Evolutionary conservation across 2,888 invertebrate genomes (phyloP).

Genomic region (Diploptera punctata): DNA sequence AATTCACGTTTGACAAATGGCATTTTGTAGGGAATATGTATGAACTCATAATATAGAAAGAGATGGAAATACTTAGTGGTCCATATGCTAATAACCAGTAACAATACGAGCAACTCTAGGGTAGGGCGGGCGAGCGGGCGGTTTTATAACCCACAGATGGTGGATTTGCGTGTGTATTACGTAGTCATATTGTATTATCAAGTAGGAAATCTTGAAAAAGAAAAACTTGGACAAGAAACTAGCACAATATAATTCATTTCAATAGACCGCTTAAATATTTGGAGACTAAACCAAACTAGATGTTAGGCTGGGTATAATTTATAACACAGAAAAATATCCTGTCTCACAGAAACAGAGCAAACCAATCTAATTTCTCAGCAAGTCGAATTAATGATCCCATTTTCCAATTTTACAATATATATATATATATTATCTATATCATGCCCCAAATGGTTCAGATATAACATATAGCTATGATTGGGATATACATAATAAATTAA

Average conservation of each 20-base stretch:
- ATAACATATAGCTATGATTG: too few species aligned
- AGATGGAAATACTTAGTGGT: slow-evolving; percentile 2
- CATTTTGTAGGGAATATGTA: not conserved
- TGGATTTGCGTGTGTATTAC: slow-evolving; percentile 7
- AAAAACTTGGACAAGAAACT: not conserved
- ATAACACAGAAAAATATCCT: too few species aligned
- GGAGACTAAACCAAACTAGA: not conserved
- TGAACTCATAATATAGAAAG: not conserved
- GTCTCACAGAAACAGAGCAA: too few species aligned
- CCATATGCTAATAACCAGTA: slow-evolving; percentile 17
- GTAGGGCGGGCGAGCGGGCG: not conserved
- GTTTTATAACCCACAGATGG: slow-evolving; percentile 5
- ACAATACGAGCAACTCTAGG: not conserved
- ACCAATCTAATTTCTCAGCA: too few species aligned
- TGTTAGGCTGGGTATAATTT: too few species aligned
- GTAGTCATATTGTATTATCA: not conserved
- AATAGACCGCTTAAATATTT: not conserved
- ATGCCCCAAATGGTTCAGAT: too few species aligned
- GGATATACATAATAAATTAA: too few species aligned
- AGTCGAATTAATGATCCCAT: too few species aligned
- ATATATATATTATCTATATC: too few species aligned
- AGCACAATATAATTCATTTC: not conserved
- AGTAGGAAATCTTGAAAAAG: slow-evolving; percentile 8
- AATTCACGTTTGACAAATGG: slow-evolving; percentile 12
- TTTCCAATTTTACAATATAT: too few species aligned